Evolutionary conservation across 2,797 vertebrate genomes (phyloP), one percentile per base, ranked within the genome.

Genomic region (Tangara arthus): DNA sequence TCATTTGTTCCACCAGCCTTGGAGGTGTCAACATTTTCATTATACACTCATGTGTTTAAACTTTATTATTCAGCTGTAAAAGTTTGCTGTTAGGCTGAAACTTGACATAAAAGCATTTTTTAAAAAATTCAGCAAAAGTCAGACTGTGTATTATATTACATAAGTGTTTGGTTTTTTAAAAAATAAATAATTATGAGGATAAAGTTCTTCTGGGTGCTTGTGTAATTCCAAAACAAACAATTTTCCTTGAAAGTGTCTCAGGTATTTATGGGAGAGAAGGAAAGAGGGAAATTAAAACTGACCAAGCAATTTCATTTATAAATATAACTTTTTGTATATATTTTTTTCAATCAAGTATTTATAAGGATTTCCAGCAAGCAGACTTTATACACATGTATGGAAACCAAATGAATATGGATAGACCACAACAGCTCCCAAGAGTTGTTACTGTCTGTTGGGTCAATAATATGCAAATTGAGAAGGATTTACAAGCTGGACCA

Each of bases 401-500:
- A 56, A 92, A 90, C 78, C 32, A 88, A 95, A 96, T 92, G 94
- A 96, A 94, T 96, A 95, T 91, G 91, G 52, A 93, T 82, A 91
- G 90, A 96, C 95, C 94, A 95, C 93, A 96, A 53, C 82, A 93
- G 79, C 72, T 97, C 96, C 96, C 84, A 77, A 37, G 95, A 95
- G 81, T 3, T 95, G 84, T 93, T 91, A 82, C 81, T 94, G 75
- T 94, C 95, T 91, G 59, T 81, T 96, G 95, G 95, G 87, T 94
- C 95, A 94, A 94, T 93, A 96, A 95, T 77, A 95, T 82, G 72
- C 92, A 92, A 95, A 88, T 89, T 95, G 82, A 96, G 93, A 95
- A 96, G 92, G 94, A 97, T 97, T 96, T 97, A 95, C 89, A 96
- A 94, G 82, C 91, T 78, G 94, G 70, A 60, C 83, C 87, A 55